Conservation (phyloP, 2,797 vertebrate genomes). For the Pampus argenteus region DNA sequence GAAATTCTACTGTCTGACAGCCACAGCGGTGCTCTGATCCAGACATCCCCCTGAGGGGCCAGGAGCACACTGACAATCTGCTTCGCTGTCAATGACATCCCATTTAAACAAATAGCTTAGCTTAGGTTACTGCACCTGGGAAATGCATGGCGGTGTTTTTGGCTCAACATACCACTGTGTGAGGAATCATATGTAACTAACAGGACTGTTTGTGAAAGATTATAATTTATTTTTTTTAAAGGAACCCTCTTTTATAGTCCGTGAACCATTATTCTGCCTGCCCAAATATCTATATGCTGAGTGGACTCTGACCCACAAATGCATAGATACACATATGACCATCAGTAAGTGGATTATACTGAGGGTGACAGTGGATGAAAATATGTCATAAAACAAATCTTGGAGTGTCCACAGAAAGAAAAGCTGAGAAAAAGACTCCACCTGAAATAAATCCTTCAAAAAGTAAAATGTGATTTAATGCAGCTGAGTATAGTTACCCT, state of each 20-base stretch:
- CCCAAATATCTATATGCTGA: background rate
- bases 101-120: constrained; percentile 81
- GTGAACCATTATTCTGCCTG: constrained; percentile 19
- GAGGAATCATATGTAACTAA: constrained; percentile 58
- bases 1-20: constrained; percentile 80
- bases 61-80: constrained; percentile 77
- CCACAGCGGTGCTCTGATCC: constrained; percentile 77
- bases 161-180: constrained; percentile 64
- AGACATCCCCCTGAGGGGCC: constrained; percentile 72
- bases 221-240: constrained; percentile 32
- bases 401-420: background rate
- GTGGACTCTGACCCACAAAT: background rate
- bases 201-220: constrained; percentile 37
- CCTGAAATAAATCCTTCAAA: constrained; percentile 8
- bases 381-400: constrained; percentile 25
- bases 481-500: constrained; percentile 33
- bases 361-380: constrained; percentile 6
- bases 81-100: constrained; percentile 78
- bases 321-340: background rate
- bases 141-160: constrained; percentile 68
- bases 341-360: constrained; percentile 3
- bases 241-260: constrained; percentile 7
- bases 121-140: constrained; percentile 69
- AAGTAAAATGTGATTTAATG: constrained; percentile 47
- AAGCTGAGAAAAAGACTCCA: background rate